A percentile compares a stretch with the other conserved stretches of the same genome.
Evolutionary conservation across 2,888 invertebrate genomes (phyloP).

Genomic region (Micoletzkya japonica): DNA sequence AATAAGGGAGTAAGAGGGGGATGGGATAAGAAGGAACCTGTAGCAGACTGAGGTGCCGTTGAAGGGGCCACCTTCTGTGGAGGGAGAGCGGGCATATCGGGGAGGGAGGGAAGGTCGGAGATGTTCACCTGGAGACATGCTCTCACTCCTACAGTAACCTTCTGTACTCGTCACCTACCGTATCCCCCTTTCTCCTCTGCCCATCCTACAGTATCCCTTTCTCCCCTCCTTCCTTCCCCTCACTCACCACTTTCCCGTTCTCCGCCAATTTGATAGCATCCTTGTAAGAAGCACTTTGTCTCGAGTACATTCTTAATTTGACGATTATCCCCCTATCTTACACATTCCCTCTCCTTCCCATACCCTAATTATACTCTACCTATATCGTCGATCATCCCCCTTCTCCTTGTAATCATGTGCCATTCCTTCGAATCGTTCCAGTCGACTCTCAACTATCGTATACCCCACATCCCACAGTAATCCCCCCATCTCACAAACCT

Average conservation of each 20-base stretch:
- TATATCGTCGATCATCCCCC: slow-evolving; percentile 47
- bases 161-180: neutral
- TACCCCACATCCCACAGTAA: neutral
- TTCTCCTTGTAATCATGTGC: slow-evolving; percentile 45
- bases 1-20: neutral
- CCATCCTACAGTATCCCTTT: neutral
- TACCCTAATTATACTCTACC: slow-evolving; percentile 28
- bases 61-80: slow-evolving; percentile 30
- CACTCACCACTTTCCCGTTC: too few species aligned
- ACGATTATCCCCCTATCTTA: too few species aligned
- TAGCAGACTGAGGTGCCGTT: neutral
- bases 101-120: slow-evolving; percentile 45
- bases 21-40: neutral
- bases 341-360: neutral
- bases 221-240: neutral
- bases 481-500: neutral
- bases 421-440: slow-evolving; percentile 41
- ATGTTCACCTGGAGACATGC: slow-evolving; percentile 32
- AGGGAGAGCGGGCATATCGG: slow-evolving; percentile 46
- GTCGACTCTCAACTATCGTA: slow-evolving; percentile 37
- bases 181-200: neutral
- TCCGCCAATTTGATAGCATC: too few species aligned
- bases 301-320: too few species aligned
- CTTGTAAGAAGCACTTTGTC: too few species aligned
- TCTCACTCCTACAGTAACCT: neutral